Evolutionary conservation across 2,113 vertebrate species (phyloP), one percentile per base, ranked within the genome.

Genomic region (Corvus moneduloides): DNA sequence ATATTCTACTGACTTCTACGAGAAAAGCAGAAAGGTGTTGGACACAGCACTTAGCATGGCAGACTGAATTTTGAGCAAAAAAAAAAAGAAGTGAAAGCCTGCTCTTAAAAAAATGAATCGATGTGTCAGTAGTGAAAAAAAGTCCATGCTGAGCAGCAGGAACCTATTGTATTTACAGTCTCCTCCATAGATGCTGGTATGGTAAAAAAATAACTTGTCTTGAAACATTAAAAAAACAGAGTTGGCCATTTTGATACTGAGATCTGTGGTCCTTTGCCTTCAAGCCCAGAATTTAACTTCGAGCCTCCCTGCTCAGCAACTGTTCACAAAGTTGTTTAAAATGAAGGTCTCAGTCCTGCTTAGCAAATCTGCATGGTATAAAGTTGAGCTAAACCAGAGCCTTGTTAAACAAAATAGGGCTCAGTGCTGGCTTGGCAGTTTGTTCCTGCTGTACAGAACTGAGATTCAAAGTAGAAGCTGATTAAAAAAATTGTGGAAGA

Each of bases 311-410:
- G 68, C 61, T 74, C 66, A 87, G 52, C 64, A 89, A 94, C 58
- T 63, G 35, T 35, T 78, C 49, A 77, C 73, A 51, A 49, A 84
- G 49, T 87, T 84, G 39, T 84, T 93, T 92, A 75, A 96, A 93
- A 93, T 62, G 71, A 92, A 90, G 79, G 90, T 80, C 72, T 93
- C 48, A 39, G 71, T 90, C 48, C 68, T 89, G 56, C 93, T 93
- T 78, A 81, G 76, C 46, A 84, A 81, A 93, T 68, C 68, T 84
- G 56, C 39, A 33, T 58, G 64, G 84, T 84, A 96, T 95, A 96
- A 95, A 96, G 32, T 83, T 95, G 93, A 96, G 88, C 88, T 92
- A 96, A 96, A 96, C 88, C 94, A 97, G 92, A 96, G 72, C 85
- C 96, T 93, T 94, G 83, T 94, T 96, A 96, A 96, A 95, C 59